Evolutionary conservation across 2,888 invertebrate species (phyloP).

Genomic region (Deilephila elpenor): DNA sequence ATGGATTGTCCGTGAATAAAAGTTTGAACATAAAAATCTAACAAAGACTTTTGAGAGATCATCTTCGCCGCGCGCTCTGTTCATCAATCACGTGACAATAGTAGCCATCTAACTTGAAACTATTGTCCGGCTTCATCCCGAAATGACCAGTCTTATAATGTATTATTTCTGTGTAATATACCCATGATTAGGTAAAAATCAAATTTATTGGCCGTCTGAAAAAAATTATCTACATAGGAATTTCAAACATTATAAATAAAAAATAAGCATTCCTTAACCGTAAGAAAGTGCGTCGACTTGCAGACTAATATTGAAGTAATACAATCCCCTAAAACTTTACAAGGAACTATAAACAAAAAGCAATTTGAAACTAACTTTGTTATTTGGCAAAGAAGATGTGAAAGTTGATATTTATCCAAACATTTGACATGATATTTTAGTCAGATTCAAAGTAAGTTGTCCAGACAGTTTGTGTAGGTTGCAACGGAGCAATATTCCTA

Average conservation of each 20-base stretch:
- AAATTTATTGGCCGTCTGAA: not conserved
- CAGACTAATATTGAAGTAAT: too few relatives aligned
- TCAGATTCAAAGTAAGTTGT: conserved; percentile 10
- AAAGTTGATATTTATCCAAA: not conserved
- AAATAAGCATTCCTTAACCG: not conserved
- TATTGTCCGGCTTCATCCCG: not conserved
- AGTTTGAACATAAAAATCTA: conserved; percentile 3
- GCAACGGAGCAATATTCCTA: conserved; percentile 9
- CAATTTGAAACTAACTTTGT: not conserved
- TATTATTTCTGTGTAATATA: not conserved
- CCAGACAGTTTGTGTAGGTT: conserved; percentile 5
- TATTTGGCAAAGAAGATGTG: not conserved
- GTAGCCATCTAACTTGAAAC: not conserved
- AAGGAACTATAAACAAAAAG: not conserved
- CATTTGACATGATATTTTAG: not conserved
- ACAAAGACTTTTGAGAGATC: conserved; percentile 7
- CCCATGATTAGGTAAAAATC: not conserved
- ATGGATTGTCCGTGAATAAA: conserved; percentile 12
- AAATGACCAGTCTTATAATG: not conserved
- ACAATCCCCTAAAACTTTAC: not conserved
- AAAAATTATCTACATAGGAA: not conserved
- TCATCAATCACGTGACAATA: conserved; percentile 8
- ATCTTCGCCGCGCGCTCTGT: conserved; percentile 4
- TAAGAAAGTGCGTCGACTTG: too few relatives aligned
- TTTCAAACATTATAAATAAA: not conserved